Evolutionary conservation across 2,888 invertebrate species (phyloP), one percentile per base, ranked within the genome.

Genomic region (Magallana nippona): DNA sequence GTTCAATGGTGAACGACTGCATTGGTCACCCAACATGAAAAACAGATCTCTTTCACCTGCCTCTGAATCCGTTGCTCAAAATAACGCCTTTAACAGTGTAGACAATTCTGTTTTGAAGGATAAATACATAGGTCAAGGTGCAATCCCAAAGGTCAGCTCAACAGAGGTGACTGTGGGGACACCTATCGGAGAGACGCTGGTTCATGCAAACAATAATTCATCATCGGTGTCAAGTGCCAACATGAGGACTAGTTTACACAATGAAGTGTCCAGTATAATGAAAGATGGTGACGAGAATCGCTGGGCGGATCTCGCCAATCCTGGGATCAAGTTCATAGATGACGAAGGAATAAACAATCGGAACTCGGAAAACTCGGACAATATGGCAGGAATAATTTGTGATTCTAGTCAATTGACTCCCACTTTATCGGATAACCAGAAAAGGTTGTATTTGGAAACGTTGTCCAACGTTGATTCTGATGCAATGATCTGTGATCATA

Each of bases 251-350:
- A 85, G 85, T 78, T 57, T 85, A 55, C 81, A 85, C 19, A 83
- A 85, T 60, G 85, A 85, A 77, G 85, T 85, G 3, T 78, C 83
- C 58, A 62, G 58, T 79, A 82, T 85, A 58, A 81, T 85, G 71
- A 85, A 71, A 57, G 57, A 79, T 17, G 85, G 83, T 1, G 85
- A 85, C 15, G 85, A 83, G 44, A 85, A 83, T 60, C 89, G 94
- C 22, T 94, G 94, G 94, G 93, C 94, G 2, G 93, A 93, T 85
- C 93, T 92, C 44, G 94, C 93, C 13, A 89, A 91, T 78, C 90
- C 91, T 79, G 93, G 94, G n/a, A 91, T 94, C 79, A 93, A 93
- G 85, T 94, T 95, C 91, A 97, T 97, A 84, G 97, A 97, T 89
- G 97, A 97, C 82, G 94, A 94, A 83, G 78, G 85, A 10, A 84